Base-by-base conservation (phyloP, 2,888 invertebrate genomes). In the Zaprionus bogoriensis region DNA sequence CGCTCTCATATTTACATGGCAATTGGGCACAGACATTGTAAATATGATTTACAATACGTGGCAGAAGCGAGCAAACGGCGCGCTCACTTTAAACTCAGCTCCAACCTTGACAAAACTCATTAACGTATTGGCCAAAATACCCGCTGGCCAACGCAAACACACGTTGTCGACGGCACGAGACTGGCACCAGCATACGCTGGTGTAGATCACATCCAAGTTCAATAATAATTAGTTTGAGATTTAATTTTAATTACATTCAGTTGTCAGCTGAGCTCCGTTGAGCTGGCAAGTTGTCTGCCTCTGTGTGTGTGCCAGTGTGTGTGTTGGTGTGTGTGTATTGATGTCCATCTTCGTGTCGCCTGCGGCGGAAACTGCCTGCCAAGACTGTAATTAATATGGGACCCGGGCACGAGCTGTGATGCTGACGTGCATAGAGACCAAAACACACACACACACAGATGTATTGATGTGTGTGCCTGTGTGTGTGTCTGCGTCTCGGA, bases 241-340 rank as follows among this genome's bases (percentile, higher is more conserved):
- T 82, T 86, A 86, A 86, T 88, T 88, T 87, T 87, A 87, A 88
- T 87, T 87, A 87, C 87, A 77, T 66, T 60, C 67, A 75, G 75
- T 67, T 61, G 61, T 73, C 73, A 53, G 53, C 57, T 52, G 28
- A 66, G 51, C 72, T 58, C 38, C 54, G 51, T 14, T 52, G 44
- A 53, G 66, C 66, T 71, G 55, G 27, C 54, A 38, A 50, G 58
- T 39, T 54, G 46, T 42, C 67, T 55, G n/a, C 41, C 3, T n/a
- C 10, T 20, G 41, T 2, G 20, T 41, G 20, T 27, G 6, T 27
- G 9, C 27, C 2, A 2, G 9, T 10, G 10, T 27, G 27, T 27
- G 9, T 10, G 9, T 3, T 27, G 23, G 23, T 23, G 9, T 27
- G 27, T 27, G 27, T 27, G 27, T n/a, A n/a, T n/a, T 66, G 67